Evolutionary conservation across 2,113 vertebrate species (phyloP).

Genomic region (Hippocampus barbouri): DNA sequence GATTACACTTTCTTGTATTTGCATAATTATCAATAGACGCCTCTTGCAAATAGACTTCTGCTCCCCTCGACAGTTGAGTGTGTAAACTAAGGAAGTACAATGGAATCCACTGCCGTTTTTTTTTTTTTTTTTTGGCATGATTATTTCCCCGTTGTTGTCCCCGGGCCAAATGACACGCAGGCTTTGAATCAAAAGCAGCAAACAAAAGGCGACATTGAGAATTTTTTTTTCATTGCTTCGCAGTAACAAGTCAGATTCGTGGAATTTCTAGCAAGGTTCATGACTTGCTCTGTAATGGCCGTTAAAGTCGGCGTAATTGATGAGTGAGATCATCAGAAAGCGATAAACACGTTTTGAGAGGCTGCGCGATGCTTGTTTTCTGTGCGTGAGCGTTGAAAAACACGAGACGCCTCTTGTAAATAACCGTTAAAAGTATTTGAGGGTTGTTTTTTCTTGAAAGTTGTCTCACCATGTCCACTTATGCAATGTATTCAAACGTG

Average conservation of each 20-base stretch:
- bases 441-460: neutral
- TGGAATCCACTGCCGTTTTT: neutral
- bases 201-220: conserved; percentile 64
- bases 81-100: neutral
- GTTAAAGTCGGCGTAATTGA: conserved; percentile 6
- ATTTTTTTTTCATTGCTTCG: conserved; percentile 23
- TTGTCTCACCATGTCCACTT: neutral
- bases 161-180: conserved; percentile 22
- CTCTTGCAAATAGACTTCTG: too few species aligned
- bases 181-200: conserved; percentile 57
- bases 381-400: neutral
- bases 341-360: conserved; percentile 19
- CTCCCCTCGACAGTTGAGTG: neutral
- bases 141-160: neutral
- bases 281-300: conserved; percentile 22
- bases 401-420: neutral
- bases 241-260: conserved; percentile 37
- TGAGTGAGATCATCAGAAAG: conserved; percentile 12
- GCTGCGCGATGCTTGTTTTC: neutral
- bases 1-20: too few species aligned
- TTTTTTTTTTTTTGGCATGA: neutral
- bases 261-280: conserved; percentile 45
- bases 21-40: neutral
- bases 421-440: too few species aligned
- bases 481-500: neutral